These are phyloP conservation scores for Diplodus puntazzo DNA, from an alignment of 2,797 vertebrate species.

Conservation along the genomic window DNA sequence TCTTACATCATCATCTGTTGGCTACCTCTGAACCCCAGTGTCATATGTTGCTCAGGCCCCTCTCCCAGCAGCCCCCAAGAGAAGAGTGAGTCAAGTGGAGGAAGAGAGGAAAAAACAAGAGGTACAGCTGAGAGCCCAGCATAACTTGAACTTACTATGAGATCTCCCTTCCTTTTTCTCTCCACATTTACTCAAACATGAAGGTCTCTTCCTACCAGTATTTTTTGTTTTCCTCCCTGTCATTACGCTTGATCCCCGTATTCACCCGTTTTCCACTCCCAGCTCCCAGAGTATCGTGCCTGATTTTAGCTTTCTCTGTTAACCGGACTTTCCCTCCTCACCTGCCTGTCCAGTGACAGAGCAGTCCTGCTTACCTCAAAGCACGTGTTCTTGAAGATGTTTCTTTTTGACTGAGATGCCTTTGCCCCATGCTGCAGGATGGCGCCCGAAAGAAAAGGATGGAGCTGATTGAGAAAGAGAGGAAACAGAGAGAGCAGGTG, in stretches of 20 bases:
- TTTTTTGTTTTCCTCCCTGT: slow-evolving; percentile 67
- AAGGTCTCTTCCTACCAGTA: slow-evolving; percentile 26
- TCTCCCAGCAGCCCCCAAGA: slow-evolving; percentile 85
- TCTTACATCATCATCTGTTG: slow-evolving; percentile 49
- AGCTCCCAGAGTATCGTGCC: slow-evolving; percentile 16
- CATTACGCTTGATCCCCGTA: slow-evolving; percentile 32
- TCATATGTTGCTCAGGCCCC: slow-evolving; percentile 91
- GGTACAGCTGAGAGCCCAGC: slow-evolving; percentile 85
- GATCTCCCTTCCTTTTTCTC: slow-evolving; percentile 37
- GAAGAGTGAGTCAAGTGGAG: slow-evolving; percentile 90
- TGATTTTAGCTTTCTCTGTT: slow-evolving; percentile 33
- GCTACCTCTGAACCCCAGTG: slow-evolving; percentile 87
- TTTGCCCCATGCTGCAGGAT: slow-evolving; percentile 83
- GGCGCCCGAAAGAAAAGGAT: slow-evolving; percentile 88
- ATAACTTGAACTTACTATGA: slow-evolving; percentile 44
- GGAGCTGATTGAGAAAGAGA: slow-evolving; percentile 91
- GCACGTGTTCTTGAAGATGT: background rate
- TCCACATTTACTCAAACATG: slow-evolving; percentile 69
- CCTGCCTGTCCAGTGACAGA: slow-evolving; percentile 52
- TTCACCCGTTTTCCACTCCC: slow-evolving; percentile 7
- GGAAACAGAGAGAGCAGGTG: slow-evolving; percentile 93
- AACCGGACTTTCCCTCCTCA: slow-evolving; percentile 39
- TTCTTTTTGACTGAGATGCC: slow-evolving; percentile 53
- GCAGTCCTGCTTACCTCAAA: slow-evolving; percentile 61
- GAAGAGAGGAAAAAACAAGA: slow-evolving; percentile 93